phyloP scores from a whole-genome alignment of 1,140 invertebrate genomes.

The Drosophila fuyamai region DNA sequence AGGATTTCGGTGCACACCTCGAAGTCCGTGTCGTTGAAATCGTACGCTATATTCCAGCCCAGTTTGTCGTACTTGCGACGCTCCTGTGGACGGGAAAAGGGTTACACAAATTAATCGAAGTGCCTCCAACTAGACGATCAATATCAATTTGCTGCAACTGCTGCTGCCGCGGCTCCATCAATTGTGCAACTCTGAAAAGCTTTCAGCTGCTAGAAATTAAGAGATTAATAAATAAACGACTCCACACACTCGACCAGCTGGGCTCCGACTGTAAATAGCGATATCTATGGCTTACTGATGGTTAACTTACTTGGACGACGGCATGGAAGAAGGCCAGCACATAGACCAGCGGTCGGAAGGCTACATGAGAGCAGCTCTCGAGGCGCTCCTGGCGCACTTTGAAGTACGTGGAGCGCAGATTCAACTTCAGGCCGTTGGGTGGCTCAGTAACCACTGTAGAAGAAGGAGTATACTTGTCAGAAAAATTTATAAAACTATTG shows the following conservation, averaged over 20 bases:
- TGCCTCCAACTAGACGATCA: constrained; percentile 52
- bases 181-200: constrained; percentile 61
- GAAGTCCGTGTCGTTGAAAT: constrained; percentile 97
- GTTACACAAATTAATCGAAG: constrained; percentile 60
- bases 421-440: constrained; percentile 94
- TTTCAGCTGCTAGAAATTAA: constrained; percentile 69
- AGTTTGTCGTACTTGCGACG: constrained; percentile 96
- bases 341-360: constrained; percentile 92
- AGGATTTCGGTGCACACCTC: constrained; percentile 93
- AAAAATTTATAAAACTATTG: background rate
- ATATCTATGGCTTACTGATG: constrained; percentile 52
- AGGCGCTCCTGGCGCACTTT: constrained; percentile 91
- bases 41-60: constrained; percentile 96
- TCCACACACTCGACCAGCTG: constrained; percentile 50
- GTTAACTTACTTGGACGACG: constrained; percentile 90
- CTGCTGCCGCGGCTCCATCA: constrained; percentile 56
- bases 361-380: constrained; percentile 89
- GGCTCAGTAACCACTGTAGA: constrained; percentile 93
- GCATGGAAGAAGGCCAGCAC: constrained; percentile 96
- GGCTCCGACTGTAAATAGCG: constrained; percentile 47
- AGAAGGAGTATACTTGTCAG: constrained; percentile 3
- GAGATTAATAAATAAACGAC: constrained; percentile 79
- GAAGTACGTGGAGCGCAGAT: constrained; percentile 94
- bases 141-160: constrained; percentile 70
- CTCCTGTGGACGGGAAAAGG: constrained; percentile 86